Percentiles rank a stretch among this genome's conserved stretches.
These are phyloP conservation scores for Boloria selene DNA, from an alignment of 2,888 invertebrate genomes.

Conservation along the genomic window DNA sequence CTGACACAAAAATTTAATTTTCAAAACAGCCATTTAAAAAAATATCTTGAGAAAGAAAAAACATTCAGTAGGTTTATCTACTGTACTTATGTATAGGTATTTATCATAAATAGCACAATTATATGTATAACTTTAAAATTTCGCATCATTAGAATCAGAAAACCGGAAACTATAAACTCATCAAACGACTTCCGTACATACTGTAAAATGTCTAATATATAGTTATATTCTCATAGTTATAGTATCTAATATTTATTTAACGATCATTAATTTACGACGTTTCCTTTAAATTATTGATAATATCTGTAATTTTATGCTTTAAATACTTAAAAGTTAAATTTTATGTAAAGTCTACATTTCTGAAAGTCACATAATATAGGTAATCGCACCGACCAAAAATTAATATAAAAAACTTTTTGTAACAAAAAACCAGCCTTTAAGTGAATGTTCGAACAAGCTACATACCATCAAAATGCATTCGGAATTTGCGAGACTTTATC, in stretches of 20 bases:
- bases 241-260: conserved; percentile 1
- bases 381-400: too few relatives aligned
- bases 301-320: too few relatives aligned
- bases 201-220: neutral
- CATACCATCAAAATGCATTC: conserved; percentile 5
- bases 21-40: too few relatives aligned
- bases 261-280: neutral
- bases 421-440: too few relatives aligned
- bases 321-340: too few relatives aligned
- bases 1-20: too few relatives aligned
- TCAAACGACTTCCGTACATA: conserved; percentile 8
- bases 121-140: neutral
- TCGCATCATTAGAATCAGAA: conserved; percentile 4
- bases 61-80: too few relatives aligned
- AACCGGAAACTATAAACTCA: conserved; percentile 11
- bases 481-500: conserved; percentile 12
- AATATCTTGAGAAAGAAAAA: too few relatives aligned
- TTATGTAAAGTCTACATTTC: neutral
- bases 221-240: conserved; percentile 9
- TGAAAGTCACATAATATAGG: too few relatives aligned
- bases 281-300: conserved; percentile 7
- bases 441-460: neutral
- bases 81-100: too few relatives aligned
- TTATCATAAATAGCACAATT: neutral
- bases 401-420: too few relatives aligned